Base-by-base conservation (phyloP, 2,888 invertebrate species). In the Standfussiana lucernea region DNA sequence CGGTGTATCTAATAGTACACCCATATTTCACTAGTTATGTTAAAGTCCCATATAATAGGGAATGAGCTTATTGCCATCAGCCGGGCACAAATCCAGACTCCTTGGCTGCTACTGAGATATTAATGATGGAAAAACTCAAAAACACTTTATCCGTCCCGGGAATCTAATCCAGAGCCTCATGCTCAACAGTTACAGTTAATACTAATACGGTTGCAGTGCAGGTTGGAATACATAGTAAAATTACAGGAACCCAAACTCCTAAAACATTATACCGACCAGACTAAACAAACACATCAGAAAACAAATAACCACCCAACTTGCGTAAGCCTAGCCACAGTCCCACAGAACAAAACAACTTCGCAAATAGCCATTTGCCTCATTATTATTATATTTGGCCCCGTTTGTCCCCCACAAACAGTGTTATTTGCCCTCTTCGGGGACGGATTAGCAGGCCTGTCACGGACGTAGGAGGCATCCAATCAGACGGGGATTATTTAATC, bases 401-500 rank as follows among this genome's bases (percentile, higher is more conserved):
- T 87, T 85, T 81, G 79, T 82, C 75, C 69, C 71, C 45, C 47
- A 77, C 82, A 87, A 87, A 87, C 76, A 75, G 62, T 64, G 59
- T 65, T 82, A 79, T 87, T 82, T 72, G 78, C 71, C 72, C 70
- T 79, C 72, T 72, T 76, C 28, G 42, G 74, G 69, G 50, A 62
- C 64, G 79, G 71, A 87, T 77, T 80, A 80, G 59, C 64, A 87
- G 59, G 77, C 82, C 35, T 74, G 78, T 85, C 87, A 87, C 85
- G 85, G 13, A 72, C 50, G 42, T 72, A 56, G 82, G 62, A 78
- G 71, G 77, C 72, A 81, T 88, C 86, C 83, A 86, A 87, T 87
- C 84, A 80, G 64, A 40, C 74, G 79, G 71, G 77, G 82, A 84
- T 86, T 80, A 88, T 84, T 88, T 87, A 81, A 86, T 86, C 82